Percentiles rank a stretch among this genome's conserved stretches.
Conservation (phyloP, 64 coral and sea anemone species). For the Stichodactyla helianthus region DNA sequence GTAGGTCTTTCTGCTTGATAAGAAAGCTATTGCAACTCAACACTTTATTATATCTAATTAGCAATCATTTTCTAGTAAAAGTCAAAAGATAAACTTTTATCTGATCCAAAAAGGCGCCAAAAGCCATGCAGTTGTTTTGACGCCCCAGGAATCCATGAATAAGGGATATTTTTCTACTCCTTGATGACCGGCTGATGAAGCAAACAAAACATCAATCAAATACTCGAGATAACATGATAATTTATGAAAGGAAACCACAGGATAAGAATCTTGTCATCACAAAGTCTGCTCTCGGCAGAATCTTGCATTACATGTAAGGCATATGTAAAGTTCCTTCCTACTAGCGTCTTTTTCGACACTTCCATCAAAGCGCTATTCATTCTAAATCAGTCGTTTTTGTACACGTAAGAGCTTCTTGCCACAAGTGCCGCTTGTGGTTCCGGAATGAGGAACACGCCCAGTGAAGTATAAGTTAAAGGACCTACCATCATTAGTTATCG, state of each 20-base stretch:
- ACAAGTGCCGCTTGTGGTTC: not conserved
- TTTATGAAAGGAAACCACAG: slow-evolving; percentile 1
- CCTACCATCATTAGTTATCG: not conserved
- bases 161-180: not conserved
- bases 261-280: not conserved
- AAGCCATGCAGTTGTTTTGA: not conserved
- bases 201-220: not conserved
- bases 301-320: not conserved
- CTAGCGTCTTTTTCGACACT: not conserved
- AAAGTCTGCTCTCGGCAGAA: not conserved
- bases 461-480: not conserved
- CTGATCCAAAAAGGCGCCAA: not conserved
- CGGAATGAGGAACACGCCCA: not conserved
- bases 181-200: not conserved
- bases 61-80: not conserved
- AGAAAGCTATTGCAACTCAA: not conserved
- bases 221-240: not conserved
- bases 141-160: not conserved
- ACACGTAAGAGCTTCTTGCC: not conserved
- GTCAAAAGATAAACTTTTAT: not conserved
- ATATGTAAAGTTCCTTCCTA: not conserved
- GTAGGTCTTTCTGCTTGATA: not conserved
- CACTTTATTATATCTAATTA: slow-evolving; percentile 4
- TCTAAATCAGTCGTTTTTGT: not conserved
- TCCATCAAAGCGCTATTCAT: not conserved